Base-by-base conservation (phyloP, 2,797 vertebrate species). In the Morus bassanus region DNA sequence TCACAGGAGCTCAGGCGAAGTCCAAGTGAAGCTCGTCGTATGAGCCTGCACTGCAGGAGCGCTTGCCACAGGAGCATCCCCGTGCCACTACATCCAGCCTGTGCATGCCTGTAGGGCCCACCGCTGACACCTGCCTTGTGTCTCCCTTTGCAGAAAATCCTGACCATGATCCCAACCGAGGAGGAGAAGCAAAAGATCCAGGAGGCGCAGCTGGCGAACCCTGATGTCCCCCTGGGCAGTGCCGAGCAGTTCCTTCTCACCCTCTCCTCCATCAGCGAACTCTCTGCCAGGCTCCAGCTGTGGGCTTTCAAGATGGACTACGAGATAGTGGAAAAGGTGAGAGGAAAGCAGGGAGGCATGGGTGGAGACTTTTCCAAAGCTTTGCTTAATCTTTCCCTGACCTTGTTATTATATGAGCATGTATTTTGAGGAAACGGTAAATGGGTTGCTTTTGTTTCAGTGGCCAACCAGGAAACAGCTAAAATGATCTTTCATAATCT, bases 251-350 rank as follows among this genome's bases (percentile, higher is more conserved):
- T 99, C 95, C 99, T 99, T 27, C 99, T 99, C 95, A 99, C 98
- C 1, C 98, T 99, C 25, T 99, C 99, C 93, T 99, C 99, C 96
- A 99, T 99, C 98, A 99, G 98, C 0, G 99, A 99, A 95, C 98
- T 99, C 78, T 99, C 99, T 0, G 99, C 99, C 64, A 98, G 99
- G 76, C 98, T 99, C 95, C 99, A 99, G 97, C 99, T 99, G 96
- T 99, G 99, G 99, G 99, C 99, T 45, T 99, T 99, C 98, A 99
- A 99, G 98, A 99, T 99, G 99, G 99, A 99, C 98, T 99, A 99
- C 2, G 99, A 99, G 94, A 98, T 98, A 86, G 98, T 99, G 82
- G 99, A 99, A 97, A 99, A 99, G 99, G 99, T 99, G 97, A 95
- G 97, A 18, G 4, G 45, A 35, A 61, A 45, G 35, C 24, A 10